Percentiles rank a stretch among this genome's conserved stretches.
Conservation (phyloP, 2,888 invertebrate species). For the Sarcophaga caerulescens region DNA sequence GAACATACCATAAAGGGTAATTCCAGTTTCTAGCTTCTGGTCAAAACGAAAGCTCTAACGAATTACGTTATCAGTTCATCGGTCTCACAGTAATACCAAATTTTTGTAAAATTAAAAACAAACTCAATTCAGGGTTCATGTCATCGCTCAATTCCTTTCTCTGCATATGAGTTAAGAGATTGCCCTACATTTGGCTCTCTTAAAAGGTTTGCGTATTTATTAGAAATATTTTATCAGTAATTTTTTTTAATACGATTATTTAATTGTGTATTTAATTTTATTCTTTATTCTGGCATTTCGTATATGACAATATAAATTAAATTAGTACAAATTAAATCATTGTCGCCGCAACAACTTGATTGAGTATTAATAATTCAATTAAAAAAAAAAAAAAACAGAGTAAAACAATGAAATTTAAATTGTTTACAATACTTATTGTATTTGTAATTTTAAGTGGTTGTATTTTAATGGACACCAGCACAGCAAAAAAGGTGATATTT, state of each 20-base stretch:
- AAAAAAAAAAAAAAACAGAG: neutral
- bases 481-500: slow-evolving; percentile 64
- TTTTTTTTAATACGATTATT: neutral
- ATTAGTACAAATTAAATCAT: slow-evolving; percentile 54
- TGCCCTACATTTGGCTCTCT: no score
- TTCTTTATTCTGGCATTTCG: slow-evolving; percentile 1
- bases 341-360: slow-evolving; percentile 45
- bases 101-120: no score
- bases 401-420: slow-evolving; percentile 56
- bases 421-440: slow-evolving; percentile 36
- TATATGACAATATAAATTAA: neutral
- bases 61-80: no score
- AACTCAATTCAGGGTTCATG: no score
- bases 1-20: no score
- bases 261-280: slow-evolving; percentile 11
- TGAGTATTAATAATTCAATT: neutral
- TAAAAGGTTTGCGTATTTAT: neutral
- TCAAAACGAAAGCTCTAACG: no score
- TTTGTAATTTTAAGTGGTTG: slow-evolving; percentile 21
- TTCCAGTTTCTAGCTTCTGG: no score
- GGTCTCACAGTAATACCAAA: no score
- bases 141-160: no score
- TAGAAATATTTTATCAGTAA: slow-evolving; percentile 19
- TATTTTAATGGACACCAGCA: slow-evolving; percentile 22
- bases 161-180: no score